phyloP scores from a whole-genome alignment of 2,888 invertebrate genomes.

The Drosophila peninsularis region DNA sequence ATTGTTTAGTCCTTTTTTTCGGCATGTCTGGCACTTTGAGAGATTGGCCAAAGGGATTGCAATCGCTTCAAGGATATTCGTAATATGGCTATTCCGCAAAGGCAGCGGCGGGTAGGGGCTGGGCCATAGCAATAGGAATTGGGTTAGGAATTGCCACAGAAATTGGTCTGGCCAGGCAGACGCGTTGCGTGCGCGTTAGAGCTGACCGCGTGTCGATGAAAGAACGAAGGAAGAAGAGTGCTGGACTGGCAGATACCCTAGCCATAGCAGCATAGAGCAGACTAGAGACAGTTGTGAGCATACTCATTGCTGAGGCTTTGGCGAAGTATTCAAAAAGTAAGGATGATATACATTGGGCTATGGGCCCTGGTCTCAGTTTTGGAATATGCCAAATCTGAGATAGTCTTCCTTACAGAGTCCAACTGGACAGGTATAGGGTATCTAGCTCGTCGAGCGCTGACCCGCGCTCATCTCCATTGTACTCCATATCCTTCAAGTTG shows the following conservation, averaged over 20 bases:
- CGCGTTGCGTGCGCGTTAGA: background rate
- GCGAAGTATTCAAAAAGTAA: too few species aligned
- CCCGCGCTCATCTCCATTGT: slow-evolving; percentile 14
- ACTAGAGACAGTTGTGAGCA: too few species aligned
- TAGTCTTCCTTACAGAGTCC: too few species aligned
- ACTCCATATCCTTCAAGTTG: background rate
- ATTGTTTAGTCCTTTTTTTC: slow-evolving; percentile 81
- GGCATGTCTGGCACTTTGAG: slow-evolving; percentile 81
- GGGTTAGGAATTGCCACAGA: slow-evolving; percentile 27
- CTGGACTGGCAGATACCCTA: background rate
- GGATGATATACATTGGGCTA: too few species aligned
- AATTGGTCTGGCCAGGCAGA: slow-evolving; percentile 19
- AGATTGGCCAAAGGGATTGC: slow-evolving; percentile 71
- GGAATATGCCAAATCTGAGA: too few species aligned
- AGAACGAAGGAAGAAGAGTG: background rate
- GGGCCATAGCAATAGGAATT: slow-evolving; percentile 28
- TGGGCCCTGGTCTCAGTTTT: too few species aligned
- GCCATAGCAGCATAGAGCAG: too few species aligned
- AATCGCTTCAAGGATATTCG: slow-evolving; percentile 32
- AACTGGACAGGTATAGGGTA: too few species aligned
- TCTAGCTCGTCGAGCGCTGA: background rate
- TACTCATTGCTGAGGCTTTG: too few species aligned
- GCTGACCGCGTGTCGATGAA: slow-evolving; percentile 12
- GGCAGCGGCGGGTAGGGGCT: background rate
- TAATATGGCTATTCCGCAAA: slow-evolving; percentile 11